phyloP scores from a whole-genome alignment of 2,797 vertebrate species.

The Taeniopygia guttata region DNA sequence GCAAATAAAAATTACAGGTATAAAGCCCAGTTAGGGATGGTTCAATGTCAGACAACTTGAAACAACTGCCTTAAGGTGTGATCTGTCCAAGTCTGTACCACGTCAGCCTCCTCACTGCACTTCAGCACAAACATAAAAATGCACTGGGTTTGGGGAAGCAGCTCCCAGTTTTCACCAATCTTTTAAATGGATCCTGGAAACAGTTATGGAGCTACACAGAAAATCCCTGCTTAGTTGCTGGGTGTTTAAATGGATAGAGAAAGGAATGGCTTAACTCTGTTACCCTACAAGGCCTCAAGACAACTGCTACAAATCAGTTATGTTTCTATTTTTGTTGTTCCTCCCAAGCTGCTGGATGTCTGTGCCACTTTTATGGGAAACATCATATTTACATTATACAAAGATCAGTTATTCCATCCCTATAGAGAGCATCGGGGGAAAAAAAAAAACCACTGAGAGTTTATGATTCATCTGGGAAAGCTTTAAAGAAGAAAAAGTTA shows the following conservation, averaged over 20 bases:
- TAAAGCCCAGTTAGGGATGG: accelerated
- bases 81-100: accelerated
- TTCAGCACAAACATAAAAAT: neutral
- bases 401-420: neutral
- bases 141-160: neutral
- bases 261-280: constrained; percentile 49
- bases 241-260: constrained; percentile 22
- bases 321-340: constrained; percentile 56
- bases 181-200: neutral
- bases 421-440: accelerated
- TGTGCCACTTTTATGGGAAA: neutral
- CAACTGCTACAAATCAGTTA: constrained; percentile 20
- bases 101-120: neutral
- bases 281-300: constrained; percentile 64
- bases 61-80: neutral
- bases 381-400: neutral
- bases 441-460: neutral
- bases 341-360: constrained; percentile 28
- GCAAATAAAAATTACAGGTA: neutral
- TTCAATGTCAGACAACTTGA: neutral
- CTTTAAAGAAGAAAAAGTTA: neutral
- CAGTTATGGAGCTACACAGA: neutral
- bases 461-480: neutral
- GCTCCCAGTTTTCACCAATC: neutral
- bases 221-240: constrained; percentile 50